Conservation (phyloP, 1,140 invertebrate species). For the Sitobion miscanthi region DNA sequence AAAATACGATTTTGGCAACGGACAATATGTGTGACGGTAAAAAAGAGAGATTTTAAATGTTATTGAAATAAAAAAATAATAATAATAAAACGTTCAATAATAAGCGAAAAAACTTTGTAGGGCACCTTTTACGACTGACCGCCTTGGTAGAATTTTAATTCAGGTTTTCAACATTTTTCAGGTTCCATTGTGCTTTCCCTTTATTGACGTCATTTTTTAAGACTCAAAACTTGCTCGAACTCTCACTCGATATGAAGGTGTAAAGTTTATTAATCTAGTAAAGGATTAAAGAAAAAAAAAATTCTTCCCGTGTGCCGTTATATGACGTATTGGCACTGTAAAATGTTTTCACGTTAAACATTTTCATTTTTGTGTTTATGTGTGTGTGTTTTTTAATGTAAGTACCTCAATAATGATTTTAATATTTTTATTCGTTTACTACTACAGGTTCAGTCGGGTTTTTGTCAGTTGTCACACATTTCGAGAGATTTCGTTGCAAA, state of each 20-base stretch:
- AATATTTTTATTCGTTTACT: background rate
- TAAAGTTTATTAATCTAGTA: background rate
- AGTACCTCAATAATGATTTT: background rate
- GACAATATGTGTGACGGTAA: background rate
- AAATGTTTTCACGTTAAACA: background rate
- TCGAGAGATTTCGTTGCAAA: no score
- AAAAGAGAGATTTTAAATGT: conserved; percentile 32
- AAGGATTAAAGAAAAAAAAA: background rate
- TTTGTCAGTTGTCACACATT: background rate
- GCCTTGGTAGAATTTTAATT: conserved; percentile 16
- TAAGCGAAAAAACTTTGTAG: background rate
- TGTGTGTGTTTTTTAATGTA: background rate
- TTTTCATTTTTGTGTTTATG: no score
- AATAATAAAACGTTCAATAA: background rate
- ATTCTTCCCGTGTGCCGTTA: background rate
- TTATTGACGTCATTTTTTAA: conserved; percentile 31
- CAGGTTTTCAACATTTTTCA: conserved; percentile 22
- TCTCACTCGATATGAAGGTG: background rate
- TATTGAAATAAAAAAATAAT: background rate
- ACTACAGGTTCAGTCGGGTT: background rate
- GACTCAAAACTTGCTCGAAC: conserved; percentile 15
- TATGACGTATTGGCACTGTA: no score
- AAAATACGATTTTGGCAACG: conserved; percentile 20
- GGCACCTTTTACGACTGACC: conserved; percentile 21
- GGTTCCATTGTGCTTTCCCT: conserved; percentile 45